Evolutionary conservation across 2,113 vertebrate species (phyloP).

Genomic region (Arizona elegans): DNA sequence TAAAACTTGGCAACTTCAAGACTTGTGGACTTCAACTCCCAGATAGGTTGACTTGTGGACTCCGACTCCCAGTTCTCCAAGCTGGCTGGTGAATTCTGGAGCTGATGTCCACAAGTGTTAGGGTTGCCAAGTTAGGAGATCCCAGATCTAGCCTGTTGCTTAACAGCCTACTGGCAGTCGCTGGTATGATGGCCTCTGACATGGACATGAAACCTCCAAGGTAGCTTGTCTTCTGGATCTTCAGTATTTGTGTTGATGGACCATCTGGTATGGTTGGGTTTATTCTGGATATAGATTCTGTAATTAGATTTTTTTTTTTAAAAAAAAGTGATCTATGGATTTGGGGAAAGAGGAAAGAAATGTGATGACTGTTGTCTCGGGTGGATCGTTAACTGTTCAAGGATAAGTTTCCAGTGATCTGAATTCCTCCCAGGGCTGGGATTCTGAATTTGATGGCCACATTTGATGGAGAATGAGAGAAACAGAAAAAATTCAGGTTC

Average conservation of each 20-base stretch:
- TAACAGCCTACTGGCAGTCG: not conserved
- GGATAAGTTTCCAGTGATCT: not conserved
- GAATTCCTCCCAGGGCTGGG: not conserved
- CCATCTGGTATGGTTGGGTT: not conserved
- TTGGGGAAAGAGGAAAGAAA: not conserved
- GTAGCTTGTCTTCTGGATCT: not conserved
- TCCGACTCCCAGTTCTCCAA: not conserved
- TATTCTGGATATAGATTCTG: not conserved
- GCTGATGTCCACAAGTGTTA: not conserved
- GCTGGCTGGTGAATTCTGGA: not conserved
- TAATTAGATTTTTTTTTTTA: not conserved
- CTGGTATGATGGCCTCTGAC: not conserved
- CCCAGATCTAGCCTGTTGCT: not conserved
- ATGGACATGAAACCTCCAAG: not conserved
- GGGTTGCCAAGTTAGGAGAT: not conserved
- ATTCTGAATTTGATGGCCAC: not conserved
- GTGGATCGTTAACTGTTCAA: not conserved
- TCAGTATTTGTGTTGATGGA: not conserved
- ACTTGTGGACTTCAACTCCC: not conserved
- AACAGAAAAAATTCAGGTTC: not conserved
- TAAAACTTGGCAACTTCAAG: not conserved
- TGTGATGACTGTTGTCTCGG: not conserved
- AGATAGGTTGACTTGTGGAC: no score
- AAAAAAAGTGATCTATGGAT: not conserved
- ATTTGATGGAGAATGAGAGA: not conserved